Conservation (phyloP, 2,888 invertebrate species). For the Coelopa pilipes region DNA sequence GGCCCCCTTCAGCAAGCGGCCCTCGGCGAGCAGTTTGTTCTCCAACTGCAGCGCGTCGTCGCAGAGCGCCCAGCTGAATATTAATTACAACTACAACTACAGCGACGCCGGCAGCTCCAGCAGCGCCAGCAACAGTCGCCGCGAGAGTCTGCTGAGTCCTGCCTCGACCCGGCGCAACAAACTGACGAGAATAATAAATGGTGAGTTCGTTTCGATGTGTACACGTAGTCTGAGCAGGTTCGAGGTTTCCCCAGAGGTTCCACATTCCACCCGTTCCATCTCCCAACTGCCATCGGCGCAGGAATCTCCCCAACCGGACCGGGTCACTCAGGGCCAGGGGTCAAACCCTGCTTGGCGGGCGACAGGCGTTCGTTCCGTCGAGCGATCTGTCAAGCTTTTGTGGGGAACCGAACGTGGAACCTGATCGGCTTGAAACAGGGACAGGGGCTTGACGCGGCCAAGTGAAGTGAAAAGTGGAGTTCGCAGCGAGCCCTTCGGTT, state of each 20-base stretch:
- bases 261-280: neutral
- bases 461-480: too few species aligned
- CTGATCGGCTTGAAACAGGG: too few species aligned
- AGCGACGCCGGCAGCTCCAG: conserved; percentile 35
- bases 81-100: conserved; percentile 54
- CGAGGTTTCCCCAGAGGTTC: neutral
- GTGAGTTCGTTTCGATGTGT: conserved; percentile 68
- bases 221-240: neutral
- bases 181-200: conserved; percentile 78
- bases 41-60: conserved; percentile 61
- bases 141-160: conserved; percentile 77
- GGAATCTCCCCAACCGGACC: too few species aligned
- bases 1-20: conserved; percentile 64
- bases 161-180: conserved; percentile 81
- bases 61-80: conserved; percentile 60
- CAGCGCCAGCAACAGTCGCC: conserved; percentile 61
- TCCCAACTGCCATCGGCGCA: neutral
- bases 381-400: too few species aligned
- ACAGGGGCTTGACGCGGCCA: too few species aligned
- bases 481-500: too few species aligned
- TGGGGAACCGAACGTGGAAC: too few species aligned
- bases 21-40: conserved; percentile 63
- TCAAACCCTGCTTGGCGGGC: too few species aligned
- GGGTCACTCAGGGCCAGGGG: too few species aligned
- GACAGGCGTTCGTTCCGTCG: too few species aligned